These are phyloP conservation scores for Thymallus thymallus DNA, from an alignment of 2,113 vertebrate species.

Conservation along the genomic window DNA sequence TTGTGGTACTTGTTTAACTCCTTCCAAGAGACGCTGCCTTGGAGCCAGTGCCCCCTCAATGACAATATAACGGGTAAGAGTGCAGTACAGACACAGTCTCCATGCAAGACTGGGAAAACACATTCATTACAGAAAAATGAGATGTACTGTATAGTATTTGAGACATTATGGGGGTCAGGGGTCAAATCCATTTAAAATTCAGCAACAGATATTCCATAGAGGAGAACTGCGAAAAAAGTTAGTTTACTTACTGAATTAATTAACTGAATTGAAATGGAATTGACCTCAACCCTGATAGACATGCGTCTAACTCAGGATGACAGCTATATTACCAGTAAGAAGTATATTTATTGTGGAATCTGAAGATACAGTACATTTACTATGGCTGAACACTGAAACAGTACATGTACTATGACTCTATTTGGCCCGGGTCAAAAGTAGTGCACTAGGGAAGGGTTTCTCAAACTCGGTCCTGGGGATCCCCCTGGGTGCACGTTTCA, in stretches of 20 bases:
- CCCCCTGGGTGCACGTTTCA: no score
- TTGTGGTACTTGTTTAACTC: slow-evolving; percentile 73
- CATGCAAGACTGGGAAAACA: no score
- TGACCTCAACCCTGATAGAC: no score
- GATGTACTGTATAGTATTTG: no score
- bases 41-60: slow-evolving; percentile 83
- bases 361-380: not conserved
- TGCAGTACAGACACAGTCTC: not conserved
- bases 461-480: no score
- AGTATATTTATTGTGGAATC: not conserved
- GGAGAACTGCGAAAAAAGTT: not conserved
- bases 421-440: not conserved
- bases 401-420: no score
- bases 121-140: no score
- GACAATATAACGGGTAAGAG: slow-evolving; percentile 77
- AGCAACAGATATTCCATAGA: not conserved
- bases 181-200: no score
- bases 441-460: no score
- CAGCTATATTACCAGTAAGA: not conserved
- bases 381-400: not conserved
- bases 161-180: no score
- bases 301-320: not conserved
- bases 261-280: not conserved
- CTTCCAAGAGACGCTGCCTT: slow-evolving; percentile 80
- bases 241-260: not conserved